Evolutionary conservation across 2,888 invertebrate genomes (phyloP).

Genomic region (Gonocerus acuteangulatus): DNA sequence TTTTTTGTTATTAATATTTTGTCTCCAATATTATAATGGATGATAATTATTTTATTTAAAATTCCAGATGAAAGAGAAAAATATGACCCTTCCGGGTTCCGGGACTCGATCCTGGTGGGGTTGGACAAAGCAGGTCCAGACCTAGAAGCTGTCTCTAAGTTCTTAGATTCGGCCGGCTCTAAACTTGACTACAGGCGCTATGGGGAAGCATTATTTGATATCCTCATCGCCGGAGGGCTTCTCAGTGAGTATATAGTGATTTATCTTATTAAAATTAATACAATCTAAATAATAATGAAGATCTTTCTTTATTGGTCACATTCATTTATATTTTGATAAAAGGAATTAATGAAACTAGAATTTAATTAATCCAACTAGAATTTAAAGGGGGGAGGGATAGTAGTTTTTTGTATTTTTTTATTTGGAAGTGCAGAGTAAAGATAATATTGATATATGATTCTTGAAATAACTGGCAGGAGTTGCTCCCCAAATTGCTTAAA

Average conservation of each 20-base stretch:
- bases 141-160: conserved; percentile 92
- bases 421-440: too few relatives aligned
- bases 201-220: conserved; percentile 95
- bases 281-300: neutral
- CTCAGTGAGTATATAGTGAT: conserved; percentile 55
- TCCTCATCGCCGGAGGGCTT: conserved; percentile 94
- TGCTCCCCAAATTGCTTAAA: too few relatives aligned
- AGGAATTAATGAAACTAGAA: neutral
- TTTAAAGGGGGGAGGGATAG: too few relatives aligned
- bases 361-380: neutral
- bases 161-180: conserved; percentile 86
- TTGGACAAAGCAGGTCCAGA: conserved; percentile 90
- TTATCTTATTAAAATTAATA: neutral
- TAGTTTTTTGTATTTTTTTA: too few relatives aligned
- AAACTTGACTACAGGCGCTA: conserved; percentile 96
- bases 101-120: conserved; percentile 92
- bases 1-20: too few relatives aligned
- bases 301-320: neutral
- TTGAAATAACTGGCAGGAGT: too few relatives aligned
- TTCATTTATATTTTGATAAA: neutral
- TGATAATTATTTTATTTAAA: conserved; percentile 17
- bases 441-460: too few relatives aligned
- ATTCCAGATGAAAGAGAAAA: conserved; percentile 97
- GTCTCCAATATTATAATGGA: too few relatives aligned
- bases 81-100: conserved; percentile 96